These are phyloP conservation scores for Pangasius krempfi DNA, from an alignment of 2,797 vertebrate species.

Conservation along the genomic window DNA sequence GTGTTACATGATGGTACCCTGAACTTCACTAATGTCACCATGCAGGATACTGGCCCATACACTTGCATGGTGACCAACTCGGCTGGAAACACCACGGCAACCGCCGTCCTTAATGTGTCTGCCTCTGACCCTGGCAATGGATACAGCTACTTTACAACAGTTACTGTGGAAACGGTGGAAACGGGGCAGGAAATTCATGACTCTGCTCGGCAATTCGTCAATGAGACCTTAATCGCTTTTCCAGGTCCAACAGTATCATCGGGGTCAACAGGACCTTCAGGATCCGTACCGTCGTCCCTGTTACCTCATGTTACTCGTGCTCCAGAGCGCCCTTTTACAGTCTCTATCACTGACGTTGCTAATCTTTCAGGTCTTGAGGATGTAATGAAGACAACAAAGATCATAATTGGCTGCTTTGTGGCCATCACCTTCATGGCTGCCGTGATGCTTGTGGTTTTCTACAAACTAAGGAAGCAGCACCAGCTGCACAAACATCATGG, in stretches of 20 bases:
- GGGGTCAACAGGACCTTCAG: slow-evolving; percentile 61
- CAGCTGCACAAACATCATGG: slow-evolving; percentile 94
- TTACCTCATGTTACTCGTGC: slow-evolving; percentile 79
- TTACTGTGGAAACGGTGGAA: slow-evolving; percentile 92
- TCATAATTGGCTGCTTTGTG: slow-evolving; percentile 96
- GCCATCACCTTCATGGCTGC: slow-evolving; percentile 97
- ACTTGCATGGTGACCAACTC: slow-evolving; percentile 99
- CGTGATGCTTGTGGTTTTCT: slow-evolving; percentile 94
- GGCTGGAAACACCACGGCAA: slow-evolving; percentile 93
- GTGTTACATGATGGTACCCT: slow-evolving; percentile 94
- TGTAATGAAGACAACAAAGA: slow-evolving; percentile 96
- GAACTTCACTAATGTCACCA: slow-evolving; percentile 97
- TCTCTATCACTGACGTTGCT: slow-evolving; percentile 85
- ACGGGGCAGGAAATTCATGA: slow-evolving; percentile 69
- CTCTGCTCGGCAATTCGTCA: slow-evolving; percentile 84
- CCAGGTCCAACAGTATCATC: slow-evolving; percentile 64
- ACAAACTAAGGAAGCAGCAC: slow-evolving; percentile 93
- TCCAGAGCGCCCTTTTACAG: slow-evolving; percentile 80
- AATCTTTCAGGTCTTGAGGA: slow-evolving; percentile 89
- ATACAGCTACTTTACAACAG: slow-evolving; percentile 94
- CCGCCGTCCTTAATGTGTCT: slow-evolving; percentile 92
- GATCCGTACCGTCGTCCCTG: slow-evolving; percentile 79
- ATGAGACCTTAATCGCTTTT: slow-evolving; percentile 80
- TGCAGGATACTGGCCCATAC: slow-evolving; percentile 96
- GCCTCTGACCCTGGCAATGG: slow-evolving; percentile 83